Conservation (phyloP, 2,888 invertebrate genomes). For the Dioctria rufipes region DNA sequence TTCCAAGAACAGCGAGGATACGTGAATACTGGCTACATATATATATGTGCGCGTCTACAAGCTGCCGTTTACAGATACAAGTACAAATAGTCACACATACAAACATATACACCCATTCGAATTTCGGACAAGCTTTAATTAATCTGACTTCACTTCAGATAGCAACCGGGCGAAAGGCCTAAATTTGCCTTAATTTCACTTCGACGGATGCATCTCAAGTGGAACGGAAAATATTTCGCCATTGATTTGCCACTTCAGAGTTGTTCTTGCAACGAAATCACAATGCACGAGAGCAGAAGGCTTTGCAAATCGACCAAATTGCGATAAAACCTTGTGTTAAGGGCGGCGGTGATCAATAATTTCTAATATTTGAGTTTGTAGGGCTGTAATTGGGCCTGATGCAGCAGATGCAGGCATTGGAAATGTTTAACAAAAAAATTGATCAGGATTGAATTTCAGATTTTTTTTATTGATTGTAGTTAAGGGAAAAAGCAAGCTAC, state of each 20-base stretch:
- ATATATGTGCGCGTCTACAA: not conserved
- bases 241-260: conserved; percentile 27
- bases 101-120: not conserved
- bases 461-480: too few relatives aligned
- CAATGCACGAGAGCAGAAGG: not conserved
- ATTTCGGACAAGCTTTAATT: conserved; percentile 6
- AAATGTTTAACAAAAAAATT: too few relatives aligned
- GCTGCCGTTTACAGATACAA: not conserved
- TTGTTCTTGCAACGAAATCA: conserved; percentile 1
- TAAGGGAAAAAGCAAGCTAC: too few relatives aligned
- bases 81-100: not conserved
- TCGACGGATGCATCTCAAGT: conserved; percentile 4
- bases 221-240: conserved; percentile 31
- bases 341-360: too few relatives aligned
- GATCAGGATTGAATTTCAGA: too few relatives aligned
- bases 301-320: not conserved
- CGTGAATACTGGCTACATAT: not conserved
- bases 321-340: not conserved
- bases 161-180: conserved; percentile 1
- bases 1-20: not conserved
- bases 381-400: too few relatives aligned
- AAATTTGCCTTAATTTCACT: conserved; percentile 38
- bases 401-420: too few relatives aligned
- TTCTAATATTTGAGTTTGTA: too few relatives aligned
- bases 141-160: conserved; percentile 20